phyloP scores from a whole-genome alignment of 2,113 vertebrate genomes.

The Pungitius pungitius region DNA sequence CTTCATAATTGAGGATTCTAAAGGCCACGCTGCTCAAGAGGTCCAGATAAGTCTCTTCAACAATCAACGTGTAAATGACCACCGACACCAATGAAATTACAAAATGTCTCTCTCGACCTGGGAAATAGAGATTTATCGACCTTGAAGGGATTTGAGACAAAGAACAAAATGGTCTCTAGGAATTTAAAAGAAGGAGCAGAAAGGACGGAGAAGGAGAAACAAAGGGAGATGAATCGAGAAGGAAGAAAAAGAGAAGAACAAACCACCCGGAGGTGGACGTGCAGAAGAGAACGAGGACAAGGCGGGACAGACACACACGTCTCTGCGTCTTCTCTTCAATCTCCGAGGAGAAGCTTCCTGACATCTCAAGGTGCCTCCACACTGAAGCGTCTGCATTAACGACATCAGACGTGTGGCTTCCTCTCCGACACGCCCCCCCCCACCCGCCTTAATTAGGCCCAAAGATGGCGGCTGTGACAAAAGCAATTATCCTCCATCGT shows the following conservation, averaged over 20 bases:
- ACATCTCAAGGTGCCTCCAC: conserved; percentile 39
- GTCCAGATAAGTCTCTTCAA: neutral
- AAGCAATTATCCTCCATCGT: conserved; percentile 35
- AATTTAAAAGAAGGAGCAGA: neutral
- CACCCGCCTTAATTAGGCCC: conserved; percentile 9
- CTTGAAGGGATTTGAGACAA: neutral
- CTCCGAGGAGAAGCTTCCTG: conserved; percentile 38
- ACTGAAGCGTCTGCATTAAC: conserved; percentile 43
- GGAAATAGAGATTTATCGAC: neutral
- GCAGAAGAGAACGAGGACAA: neutral
- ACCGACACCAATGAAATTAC: neutral
- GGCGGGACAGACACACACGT: neutral
- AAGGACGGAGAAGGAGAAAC: neutral
- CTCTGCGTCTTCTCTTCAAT: conserved; percentile 13
- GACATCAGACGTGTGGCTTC: conserved; percentile 12
- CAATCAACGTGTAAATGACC: neutral
- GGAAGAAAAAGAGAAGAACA: neutral
- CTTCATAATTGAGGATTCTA: neutral
- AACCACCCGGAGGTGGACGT: too few relatives aligned
- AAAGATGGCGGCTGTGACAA: conserved; percentile 23
- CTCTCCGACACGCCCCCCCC: neutral
- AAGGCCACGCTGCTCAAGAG: neutral
- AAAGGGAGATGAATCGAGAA: neutral
- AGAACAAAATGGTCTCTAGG: neutral
- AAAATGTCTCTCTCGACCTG: neutral